A percentile compares a stretch with the other conserved stretches of the same genome.
phyloP scores from a whole-genome alignment of 1,140 invertebrate genomes.

The Streblospio benedicti region DNA sequence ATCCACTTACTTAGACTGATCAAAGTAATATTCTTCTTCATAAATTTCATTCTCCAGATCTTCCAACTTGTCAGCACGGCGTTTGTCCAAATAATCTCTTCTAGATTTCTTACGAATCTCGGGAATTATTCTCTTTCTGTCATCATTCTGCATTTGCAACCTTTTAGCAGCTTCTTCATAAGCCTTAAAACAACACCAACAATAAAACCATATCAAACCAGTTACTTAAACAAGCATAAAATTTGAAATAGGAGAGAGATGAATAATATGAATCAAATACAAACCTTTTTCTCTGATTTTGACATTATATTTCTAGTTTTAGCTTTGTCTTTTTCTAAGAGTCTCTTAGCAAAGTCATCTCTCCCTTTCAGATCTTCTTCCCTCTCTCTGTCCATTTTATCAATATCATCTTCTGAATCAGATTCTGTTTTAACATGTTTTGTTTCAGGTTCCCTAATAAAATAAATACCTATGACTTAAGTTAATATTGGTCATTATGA shows the following conservation, averaged over 20 bases:
- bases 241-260: background rate
- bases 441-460: slow-evolving; percentile 23
- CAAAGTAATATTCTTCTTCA: slow-evolving; percentile 96
- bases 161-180: slow-evolving; percentile 87
- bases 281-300: slow-evolving; percentile 58
- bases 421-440: slow-evolving; percentile 4
- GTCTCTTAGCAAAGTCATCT: slow-evolving; percentile 83
- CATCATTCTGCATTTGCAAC: slow-evolving; percentile 64
- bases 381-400: slow-evolving; percentile 52
- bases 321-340: slow-evolving; percentile 82
- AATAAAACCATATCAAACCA: background rate
- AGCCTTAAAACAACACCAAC: slow-evolving; percentile 41
- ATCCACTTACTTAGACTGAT: slow-evolving; percentile 70
- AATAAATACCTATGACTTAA: too few relatives aligned
- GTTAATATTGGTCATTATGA: too few relatives aligned
- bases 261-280: slow-evolving; percentile 3
- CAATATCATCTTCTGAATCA: slow-evolving; percentile 28
- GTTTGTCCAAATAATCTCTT: slow-evolving; percentile 85
- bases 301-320: slow-evolving; percentile 69
- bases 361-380: slow-evolving; percentile 77
- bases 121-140: slow-evolving; percentile 76
- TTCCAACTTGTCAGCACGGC: slow-evolving; percentile 91
- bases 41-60: slow-evolving; percentile 87
- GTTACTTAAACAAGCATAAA: background rate
- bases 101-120: slow-evolving; percentile 82